A percentile compares a stretch with the other conserved stretches of the same genome.
phyloP scores from a whole-genome alignment of 1,140 invertebrate species.

The Pseudomyrmex cubaensis region DNA sequence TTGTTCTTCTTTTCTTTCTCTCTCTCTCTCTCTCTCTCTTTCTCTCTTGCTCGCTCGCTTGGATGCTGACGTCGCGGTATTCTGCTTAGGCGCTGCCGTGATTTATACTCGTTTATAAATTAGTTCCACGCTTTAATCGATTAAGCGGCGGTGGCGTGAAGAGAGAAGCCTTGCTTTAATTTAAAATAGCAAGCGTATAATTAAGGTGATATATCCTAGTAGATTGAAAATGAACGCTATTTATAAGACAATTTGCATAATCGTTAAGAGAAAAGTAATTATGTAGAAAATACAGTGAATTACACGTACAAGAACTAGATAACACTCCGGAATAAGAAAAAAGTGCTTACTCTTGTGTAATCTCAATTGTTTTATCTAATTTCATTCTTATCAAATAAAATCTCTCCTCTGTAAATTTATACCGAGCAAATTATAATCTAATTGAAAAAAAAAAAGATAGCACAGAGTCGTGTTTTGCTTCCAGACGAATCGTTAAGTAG shows the following conservation, averaged over 20 bases:
- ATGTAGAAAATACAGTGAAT: background rate
- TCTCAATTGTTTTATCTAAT: background rate
- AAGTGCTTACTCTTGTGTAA: too few species aligned
- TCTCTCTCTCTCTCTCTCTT: background rate
- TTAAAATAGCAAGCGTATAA: constrained; percentile 12
- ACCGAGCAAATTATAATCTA: background rate
- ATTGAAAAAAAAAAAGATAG: constrained; percentile 20
- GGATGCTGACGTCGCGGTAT: constrained; percentile 37
- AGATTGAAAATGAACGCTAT: constrained; percentile 14
- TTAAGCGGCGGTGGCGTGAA: background rate
- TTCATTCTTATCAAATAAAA: background rate
- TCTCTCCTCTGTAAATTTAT: background rate
- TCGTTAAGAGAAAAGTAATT: background rate
- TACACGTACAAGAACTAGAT: too few species aligned
- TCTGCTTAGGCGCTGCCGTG: constrained; percentile 8
- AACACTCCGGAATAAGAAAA: too few species aligned
- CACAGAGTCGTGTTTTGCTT: constrained; percentile 15
- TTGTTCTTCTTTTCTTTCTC: too few species aligned
- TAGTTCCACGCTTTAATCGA: constrained; percentile 34
- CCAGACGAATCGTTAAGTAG: constrained; percentile 41
- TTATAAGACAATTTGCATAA: background rate
- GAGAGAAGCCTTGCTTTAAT: background rate
- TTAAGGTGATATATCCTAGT: constrained; percentile 1
- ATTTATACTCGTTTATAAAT: constrained; percentile 37
- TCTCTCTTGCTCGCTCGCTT: background rate